Percentiles rank a stretch among this genome's conserved stretches.
phyloP scores from a whole-genome alignment of 2,797 vertebrate genomes.

The Danio tinwini region DNA sequence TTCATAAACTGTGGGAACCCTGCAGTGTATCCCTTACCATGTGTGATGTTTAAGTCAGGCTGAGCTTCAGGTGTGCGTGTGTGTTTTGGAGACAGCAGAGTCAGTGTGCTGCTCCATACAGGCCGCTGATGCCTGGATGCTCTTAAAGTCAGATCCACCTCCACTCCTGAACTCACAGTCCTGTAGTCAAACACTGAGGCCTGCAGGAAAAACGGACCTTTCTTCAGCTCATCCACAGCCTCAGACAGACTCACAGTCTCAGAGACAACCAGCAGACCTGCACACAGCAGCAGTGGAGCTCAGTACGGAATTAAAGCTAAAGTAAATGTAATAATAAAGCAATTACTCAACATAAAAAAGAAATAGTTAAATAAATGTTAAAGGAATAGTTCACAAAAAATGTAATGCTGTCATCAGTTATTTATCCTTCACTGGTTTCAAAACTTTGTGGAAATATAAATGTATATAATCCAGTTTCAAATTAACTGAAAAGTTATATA shows the following conservation, averaged over 20 bases:
- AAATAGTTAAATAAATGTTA: too few species aligned
- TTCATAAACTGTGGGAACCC: too few species aligned
- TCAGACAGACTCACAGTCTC: conserved; percentile 69
- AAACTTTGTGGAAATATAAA: too few species aligned
- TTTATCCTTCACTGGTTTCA: too few species aligned
- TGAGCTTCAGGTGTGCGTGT: neutral
- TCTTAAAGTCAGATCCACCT: conserved; percentile 72
- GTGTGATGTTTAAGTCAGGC: neutral
- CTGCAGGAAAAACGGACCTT: conserved; percentile 70
- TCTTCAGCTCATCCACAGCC: conserved; percentile 77
- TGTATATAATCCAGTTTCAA: too few species aligned
- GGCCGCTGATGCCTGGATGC: conserved; percentile 57
- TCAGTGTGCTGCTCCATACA: conserved; percentile 74
- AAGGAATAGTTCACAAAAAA: too few species aligned
- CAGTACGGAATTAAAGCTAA: too few species aligned
- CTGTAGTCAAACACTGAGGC: conserved; percentile 67
- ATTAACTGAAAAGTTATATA: too few species aligned
- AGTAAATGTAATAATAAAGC: too few species aligned
- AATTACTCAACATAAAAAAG: too few species aligned
- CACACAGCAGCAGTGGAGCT: too few species aligned
- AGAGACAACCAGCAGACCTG: conserved; percentile 65
- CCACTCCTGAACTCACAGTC: conserved; percentile 63
- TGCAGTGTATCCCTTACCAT: neutral
- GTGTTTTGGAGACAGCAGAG: conserved; percentile 67
- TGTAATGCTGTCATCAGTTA: too few species aligned